Evolutionary conservation across 2,113 vertebrate species (phyloP).

Genomic region (Cairina moschata): DNA sequence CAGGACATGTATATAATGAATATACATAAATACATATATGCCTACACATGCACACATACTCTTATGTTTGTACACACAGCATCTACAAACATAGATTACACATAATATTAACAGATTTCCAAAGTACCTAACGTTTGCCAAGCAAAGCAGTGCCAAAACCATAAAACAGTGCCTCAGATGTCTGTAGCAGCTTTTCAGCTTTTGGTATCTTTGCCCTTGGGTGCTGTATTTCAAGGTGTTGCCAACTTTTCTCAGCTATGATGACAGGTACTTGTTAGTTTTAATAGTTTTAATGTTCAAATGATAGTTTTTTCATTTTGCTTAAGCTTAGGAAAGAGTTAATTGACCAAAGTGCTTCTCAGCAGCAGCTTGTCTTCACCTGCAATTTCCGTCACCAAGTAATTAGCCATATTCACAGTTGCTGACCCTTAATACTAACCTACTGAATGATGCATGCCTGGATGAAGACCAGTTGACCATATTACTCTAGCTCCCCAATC

Average conservation of each 20-base stretch:
- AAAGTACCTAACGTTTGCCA: background rate
- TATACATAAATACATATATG: background rate
- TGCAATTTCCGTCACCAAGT: conserved; percentile 74
- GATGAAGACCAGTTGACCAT: conserved; percentile 76
- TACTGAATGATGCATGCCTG: conserved; percentile 74
- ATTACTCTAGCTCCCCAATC: conserved; percentile 67
- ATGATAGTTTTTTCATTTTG: conserved; percentile 66
- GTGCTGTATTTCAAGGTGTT: conserved; percentile 20
- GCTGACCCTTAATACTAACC: conserved; percentile 75
- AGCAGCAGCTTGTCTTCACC: conserved; percentile 76
- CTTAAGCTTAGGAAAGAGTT: conserved; percentile 72
- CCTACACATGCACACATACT: background rate
- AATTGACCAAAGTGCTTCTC: conserved; percentile 69
- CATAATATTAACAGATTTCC: background rate
- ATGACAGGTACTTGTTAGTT: conserved; percentile 73
- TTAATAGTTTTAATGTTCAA: conserved; percentile 71
- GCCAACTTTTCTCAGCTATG: conserved; percentile 24
- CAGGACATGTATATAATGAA: background rate
- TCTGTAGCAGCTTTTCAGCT: conserved; percentile 18
- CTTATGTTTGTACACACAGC: background rate
- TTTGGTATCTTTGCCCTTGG: conserved; percentile 41
- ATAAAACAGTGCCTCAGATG: background rate
- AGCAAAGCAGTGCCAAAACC: background rate
- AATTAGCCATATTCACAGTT: conserved; percentile 80
- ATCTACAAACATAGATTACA: background rate